Conservation (phyloP, 2,888 invertebrate genomes). For the Drosophila kanekoi region DNA sequence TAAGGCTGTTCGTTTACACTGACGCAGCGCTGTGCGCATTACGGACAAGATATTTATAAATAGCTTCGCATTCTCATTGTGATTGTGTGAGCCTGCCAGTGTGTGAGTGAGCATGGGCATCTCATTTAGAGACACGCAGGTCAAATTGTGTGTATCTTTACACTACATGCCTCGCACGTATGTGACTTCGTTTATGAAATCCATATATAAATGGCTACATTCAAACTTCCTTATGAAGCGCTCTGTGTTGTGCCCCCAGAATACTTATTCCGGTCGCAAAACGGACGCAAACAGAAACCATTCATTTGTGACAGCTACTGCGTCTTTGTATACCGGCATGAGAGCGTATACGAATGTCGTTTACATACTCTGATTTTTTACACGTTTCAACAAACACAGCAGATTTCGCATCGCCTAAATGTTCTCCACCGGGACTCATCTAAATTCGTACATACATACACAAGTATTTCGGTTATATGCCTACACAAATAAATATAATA, state of each 20-base stretch:
- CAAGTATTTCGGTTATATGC: too few species aligned
- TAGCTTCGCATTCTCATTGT: slow-evolving; percentile 34
- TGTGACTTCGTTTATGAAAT: slow-evolving; percentile 60
- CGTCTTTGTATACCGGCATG: slow-evolving; percentile 5
- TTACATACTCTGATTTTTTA: slow-evolving; percentile 13
- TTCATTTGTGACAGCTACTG: slow-evolving; percentile 16
- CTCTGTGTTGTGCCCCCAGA: slow-evolving; percentile 9
- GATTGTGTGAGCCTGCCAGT: slow-evolving; percentile 2
- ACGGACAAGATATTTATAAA: slow-evolving; percentile 64
- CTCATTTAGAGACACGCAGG: slow-evolving; percentile 39
- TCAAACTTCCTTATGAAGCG: slow-evolving; percentile 50
- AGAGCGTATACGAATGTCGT: slow-evolving; percentile 43
- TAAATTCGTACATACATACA: not conserved
- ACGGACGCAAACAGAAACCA: not conserved
- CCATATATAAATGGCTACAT: slow-evolving; percentile 60
- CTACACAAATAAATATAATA: not conserved
- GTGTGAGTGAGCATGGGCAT: slow-evolving; percentile 14
- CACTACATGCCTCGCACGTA: slow-evolving; percentile 32
- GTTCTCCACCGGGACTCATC: slow-evolving; percentile 34
- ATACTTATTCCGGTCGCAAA: slow-evolving; percentile 11
- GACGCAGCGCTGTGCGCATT: slow-evolving; percentile 64
- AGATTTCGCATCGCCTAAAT: slow-evolving; percentile 28
- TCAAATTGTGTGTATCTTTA: slow-evolving; percentile 44
- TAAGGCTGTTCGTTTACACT: slow-evolving; percentile 39
- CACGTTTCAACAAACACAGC: slow-evolving; percentile 19